Percentiles rank a stretch among this genome's conserved stretches.
These are phyloP conservation scores for Acheta domesticus DNA, from an alignment of 2,888 invertebrate genomes.

Conservation along the genomic window DNA sequence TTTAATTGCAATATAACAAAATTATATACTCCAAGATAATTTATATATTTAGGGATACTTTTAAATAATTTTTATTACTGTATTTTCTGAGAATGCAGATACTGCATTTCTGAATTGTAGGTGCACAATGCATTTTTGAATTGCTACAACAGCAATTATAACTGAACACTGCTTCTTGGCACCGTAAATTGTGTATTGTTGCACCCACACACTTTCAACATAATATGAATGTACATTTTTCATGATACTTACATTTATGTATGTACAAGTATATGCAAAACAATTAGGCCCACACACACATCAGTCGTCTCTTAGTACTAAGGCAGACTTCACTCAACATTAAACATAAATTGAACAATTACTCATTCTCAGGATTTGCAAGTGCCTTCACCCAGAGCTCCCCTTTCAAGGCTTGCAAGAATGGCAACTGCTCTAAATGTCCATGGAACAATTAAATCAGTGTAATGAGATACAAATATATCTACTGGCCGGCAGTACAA, in stretches of 20 bases:
- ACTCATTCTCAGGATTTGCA: neutral
- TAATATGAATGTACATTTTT: constrained; percentile 19
- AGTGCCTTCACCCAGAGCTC: neutral
- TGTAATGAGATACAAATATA: neutral
- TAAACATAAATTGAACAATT: constrained; percentile 33
- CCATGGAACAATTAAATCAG: constrained; percentile 21
- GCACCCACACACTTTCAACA: constrained; percentile 18
- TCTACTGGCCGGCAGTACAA: constrained; percentile 4
- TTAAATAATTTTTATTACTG: constrained; percentile 22
- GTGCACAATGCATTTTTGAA: constrained; percentile 11
- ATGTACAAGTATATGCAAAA: constrained; percentile 35
- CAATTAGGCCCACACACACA: constrained; percentile 37
- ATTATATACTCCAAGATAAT: constrained; percentile 18
- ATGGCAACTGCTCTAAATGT: neutral
- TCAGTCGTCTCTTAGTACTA: constrained; percentile 34
- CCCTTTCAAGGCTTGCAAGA: neutral
- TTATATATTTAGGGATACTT: constrained; percentile 23
- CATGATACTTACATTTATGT: constrained; percentile 31
- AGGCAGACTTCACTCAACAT: constrained; percentile 37
- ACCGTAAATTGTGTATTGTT: neutral
- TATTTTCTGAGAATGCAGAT: neutral
- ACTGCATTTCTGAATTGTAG: constrained; percentile 18
- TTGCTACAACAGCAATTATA: constrained; percentile 18
- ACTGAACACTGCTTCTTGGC: constrained; percentile 18
- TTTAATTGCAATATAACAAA: constrained; percentile 21